Conservation (phyloP, 2,888 invertebrate genomes). For the Oligia fasciuncula region DNA sequence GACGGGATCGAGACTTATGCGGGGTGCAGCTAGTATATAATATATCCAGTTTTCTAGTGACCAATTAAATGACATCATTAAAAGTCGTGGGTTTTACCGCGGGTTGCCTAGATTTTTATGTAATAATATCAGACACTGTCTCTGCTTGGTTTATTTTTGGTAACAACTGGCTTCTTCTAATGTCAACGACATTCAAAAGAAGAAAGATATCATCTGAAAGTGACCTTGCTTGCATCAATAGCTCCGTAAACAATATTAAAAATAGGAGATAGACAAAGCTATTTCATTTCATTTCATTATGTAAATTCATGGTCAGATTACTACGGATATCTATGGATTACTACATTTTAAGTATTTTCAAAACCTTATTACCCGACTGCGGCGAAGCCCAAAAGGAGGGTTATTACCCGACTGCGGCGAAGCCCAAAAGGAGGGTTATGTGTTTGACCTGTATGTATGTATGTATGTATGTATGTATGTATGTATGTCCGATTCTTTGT, state of each 20-base stretch:
- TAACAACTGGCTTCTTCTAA: constrained; percentile 30
- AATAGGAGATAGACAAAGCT: background rate
- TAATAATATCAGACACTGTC: constrained; percentile 17
- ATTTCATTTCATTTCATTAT: background rate
- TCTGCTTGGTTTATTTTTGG: constrained; percentile 23
- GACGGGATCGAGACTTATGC: background rate
- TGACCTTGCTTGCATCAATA: constrained; percentile 19
- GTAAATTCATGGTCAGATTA: background rate
- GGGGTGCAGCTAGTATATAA: background rate
- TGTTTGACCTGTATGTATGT: too few species aligned
- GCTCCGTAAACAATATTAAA: background rate
- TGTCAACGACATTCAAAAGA: constrained; percentile 51
- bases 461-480: too few species aligned
- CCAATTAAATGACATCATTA: constrained; percentile 37
- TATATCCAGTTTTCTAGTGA: constrained; percentile 27
- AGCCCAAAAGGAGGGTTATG: too few species aligned
- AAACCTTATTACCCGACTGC: too few species aligned
- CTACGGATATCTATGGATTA: too few species aligned
- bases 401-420: too few species aligned
- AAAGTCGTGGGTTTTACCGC: constrained; percentile 15
- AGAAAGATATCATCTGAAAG: background rate
- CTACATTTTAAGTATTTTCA: background rate
- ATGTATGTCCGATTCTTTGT: too few species aligned
- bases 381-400: too few species aligned
- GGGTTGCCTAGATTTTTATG: background rate